Conservation (phyloP, 2,797 vertebrate species). For the Acanthurus lineatus region DNA sequence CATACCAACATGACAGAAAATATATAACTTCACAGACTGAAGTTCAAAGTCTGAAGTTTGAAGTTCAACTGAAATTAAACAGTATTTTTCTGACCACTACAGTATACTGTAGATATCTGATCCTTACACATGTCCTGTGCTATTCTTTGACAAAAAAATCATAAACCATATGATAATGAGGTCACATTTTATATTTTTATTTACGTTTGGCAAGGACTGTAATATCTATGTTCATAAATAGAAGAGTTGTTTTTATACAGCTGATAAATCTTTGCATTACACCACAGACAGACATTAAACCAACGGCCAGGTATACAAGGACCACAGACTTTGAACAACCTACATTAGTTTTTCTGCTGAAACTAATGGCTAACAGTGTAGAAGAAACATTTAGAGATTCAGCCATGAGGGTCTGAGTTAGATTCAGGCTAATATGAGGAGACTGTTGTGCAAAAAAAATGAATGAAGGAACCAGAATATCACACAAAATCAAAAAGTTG, state of each 20-base stretch:
- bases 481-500: too few species aligned
- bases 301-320: too few species aligned
- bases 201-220: too few species aligned
- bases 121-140: neutral
- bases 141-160: neutral
- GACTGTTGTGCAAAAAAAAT: too few species aligned
- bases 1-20: neutral
- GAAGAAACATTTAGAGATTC: too few species aligned
- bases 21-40: neutral
- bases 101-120: neutral
- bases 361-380: too few species aligned
- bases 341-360: neutral
- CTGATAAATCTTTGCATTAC: neutral
- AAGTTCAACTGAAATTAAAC: neutral
- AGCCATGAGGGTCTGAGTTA: too few species aligned
- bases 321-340: neutral
- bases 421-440: too few species aligned
- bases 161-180: neutral
- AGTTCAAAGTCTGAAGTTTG: neutral
- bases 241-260: conserved; percentile 1
- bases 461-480: too few species aligned
- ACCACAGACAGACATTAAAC: too few species aligned
- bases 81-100: neutral
- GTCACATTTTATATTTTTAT: neutral
- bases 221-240: neutral